These are phyloP conservation scores for Arctopsyche grandis DNA, from an alignment of 1,140 invertebrate species.

Conservation along the genomic window DNA sequence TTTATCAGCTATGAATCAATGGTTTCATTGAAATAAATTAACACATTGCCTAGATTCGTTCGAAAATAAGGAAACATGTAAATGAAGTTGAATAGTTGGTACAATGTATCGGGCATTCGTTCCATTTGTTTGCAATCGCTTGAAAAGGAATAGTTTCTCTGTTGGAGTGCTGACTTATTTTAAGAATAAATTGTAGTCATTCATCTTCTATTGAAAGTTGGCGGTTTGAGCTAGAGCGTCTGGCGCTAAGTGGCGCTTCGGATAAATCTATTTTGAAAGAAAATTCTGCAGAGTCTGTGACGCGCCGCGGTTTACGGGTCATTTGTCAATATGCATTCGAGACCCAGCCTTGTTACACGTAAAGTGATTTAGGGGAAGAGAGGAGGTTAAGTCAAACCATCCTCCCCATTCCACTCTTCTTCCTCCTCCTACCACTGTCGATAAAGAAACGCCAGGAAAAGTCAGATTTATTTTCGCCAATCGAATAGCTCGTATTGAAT, in stretches of 20 bases:
- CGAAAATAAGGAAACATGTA: too few relatives aligned
- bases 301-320: conserved; percentile 42
- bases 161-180: not conserved
- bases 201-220: conserved; percentile 37
- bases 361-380: conserved; percentile 33
- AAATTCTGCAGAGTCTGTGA: conserved; percentile 38
- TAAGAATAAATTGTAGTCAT: conserved; percentile 34
- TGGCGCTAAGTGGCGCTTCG: conserved; percentile 45
- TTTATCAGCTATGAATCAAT: too few relatives aligned
- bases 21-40: too few relatives aligned
- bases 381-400: not conserved
- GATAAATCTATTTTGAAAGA: conserved; percentile 44
- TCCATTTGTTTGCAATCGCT: too few relatives aligned
- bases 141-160: not conserved
- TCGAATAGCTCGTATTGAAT: not conserved
- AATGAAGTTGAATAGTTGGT: too few relatives aligned
- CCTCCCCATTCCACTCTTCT: not conserved
- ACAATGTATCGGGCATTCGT: too few relatives aligned
- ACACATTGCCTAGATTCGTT: too few relatives aligned
- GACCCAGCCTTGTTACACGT: conserved; percentile 6
- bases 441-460: not conserved
- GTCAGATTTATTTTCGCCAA: conserved; percentile 15
- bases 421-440: too few relatives aligned
- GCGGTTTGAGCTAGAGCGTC: not conserved
- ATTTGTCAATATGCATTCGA: conserved; percentile 48